Conservation (phyloP, 2,113 vertebrate species). For the Erpornis zantholeuca region DNA sequence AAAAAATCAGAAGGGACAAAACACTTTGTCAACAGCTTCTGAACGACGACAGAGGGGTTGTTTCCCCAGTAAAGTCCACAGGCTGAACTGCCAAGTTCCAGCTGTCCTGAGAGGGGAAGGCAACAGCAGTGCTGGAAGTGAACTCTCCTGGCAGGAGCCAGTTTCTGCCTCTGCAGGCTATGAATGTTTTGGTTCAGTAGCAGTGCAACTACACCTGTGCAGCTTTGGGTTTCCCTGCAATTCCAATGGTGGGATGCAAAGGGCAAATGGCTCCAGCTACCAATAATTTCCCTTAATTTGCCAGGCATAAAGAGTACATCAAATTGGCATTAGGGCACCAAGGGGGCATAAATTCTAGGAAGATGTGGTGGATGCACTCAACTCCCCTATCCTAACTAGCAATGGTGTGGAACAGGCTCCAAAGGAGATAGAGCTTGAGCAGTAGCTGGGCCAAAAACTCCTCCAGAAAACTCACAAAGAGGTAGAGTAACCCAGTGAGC, state of each 20-base stretch:
- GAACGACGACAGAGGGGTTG: background rate
- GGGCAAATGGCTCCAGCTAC: background rate
- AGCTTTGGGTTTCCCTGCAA: background rate
- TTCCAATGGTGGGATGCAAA: rapidly evolving
- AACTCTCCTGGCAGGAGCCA: background rate
- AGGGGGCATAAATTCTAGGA: background rate
- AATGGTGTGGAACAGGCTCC: background rate
- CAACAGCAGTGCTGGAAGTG: background rate
- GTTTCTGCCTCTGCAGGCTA: background rate
- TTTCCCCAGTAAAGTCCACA: background rate
- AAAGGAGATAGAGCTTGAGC: background rate
- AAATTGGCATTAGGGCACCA: rapidly evolving
- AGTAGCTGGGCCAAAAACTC: background rate
- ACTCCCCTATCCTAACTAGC: background rate
- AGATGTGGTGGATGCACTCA: background rate
- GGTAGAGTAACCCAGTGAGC: background rate
- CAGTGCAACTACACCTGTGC: background rate
- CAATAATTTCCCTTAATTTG: background rate
- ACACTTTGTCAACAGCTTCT: background rate
- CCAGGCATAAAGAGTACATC: background rate
- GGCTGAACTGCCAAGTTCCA: background rate
- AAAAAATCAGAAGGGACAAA: background rate
- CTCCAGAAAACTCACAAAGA: background rate
- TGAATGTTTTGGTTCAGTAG: background rate
- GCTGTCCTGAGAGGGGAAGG: background rate